Base-by-base conservation (phyloP, 2,797 vertebrate genomes). In the Echeneis naucrates region DNA sequence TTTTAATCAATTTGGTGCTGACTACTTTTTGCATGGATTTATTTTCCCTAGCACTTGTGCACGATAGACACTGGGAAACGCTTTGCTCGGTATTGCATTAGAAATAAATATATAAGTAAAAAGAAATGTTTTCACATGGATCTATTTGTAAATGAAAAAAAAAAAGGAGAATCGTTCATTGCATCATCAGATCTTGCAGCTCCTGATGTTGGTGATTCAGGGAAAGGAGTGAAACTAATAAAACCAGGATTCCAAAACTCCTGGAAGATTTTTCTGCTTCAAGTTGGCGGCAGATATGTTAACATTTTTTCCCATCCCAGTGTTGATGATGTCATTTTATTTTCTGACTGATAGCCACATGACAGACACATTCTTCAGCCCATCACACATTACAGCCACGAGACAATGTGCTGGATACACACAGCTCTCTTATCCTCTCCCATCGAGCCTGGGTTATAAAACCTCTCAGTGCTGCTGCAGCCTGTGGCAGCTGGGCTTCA, bases 381-480 rank as follows among this genome's bases (percentile, higher is more conserved):
- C 11, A 24, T 75, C 68, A 66, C 45, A 35, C 55, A 53, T 60
- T 67, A 63, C 48, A 68, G 58, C 58, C 70, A 80, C 14, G 32
- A 79, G 32, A 67, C 55, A 68, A 70, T 40, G 35, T 40, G 30
- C 0, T 38, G 45, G 66, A 60, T 53, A 55, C 57, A 50, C 54
- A 38, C 51, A 14, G 52, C 68, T 82, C 40, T n/a, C 33, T 2
- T 14, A 33, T 77, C 65, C 40, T 65, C 72, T 71, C 26, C 58
- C 57, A 48, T 4, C 55, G 75, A 83, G 58, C 53, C 54, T 6
- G 27, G 52, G 61, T 78, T 71, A 77, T 75, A 50, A 81, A 80
- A 81, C 38, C 66, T 76, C 71, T 27, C 40, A 40, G 30, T 30
- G 30, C 53, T 68, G 73, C 73, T 85, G 81, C 78, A 83, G 83